Conservation (phyloP, 2,888 invertebrate genomes). For the Abscondita cerata region DNA sequence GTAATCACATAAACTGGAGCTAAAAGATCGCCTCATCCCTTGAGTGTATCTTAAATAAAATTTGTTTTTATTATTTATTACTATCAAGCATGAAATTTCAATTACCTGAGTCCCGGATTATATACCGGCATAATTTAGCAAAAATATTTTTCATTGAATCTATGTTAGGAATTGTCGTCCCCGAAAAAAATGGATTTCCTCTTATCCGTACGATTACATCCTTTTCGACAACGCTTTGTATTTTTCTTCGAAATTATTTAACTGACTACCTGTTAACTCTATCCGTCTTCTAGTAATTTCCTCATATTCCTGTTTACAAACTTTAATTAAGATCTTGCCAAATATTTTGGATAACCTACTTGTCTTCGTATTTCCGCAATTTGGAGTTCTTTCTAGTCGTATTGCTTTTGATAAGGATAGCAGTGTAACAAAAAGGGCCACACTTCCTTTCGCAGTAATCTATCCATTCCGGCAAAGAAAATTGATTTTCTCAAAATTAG, state of each 20-base stretch:
- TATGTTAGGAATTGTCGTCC: constrained; percentile 91
- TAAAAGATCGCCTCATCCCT: constrained; percentile 96
- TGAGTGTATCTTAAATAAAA: constrained; percentile 73
- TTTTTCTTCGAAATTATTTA: constrained; percentile 79
- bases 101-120: constrained; percentile 80
- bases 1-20: constrained; percentile 94
- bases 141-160: constrained; percentile 91
- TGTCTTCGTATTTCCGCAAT: constrained; percentile 81
- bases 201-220: constrained; percentile 95
- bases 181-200: constrained; percentile 91
- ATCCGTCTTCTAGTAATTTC: constrained; percentile 75
- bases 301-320: constrained; percentile 69
- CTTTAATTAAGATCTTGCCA: background rate
- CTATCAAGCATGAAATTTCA: too few relatives aligned
- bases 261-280: constrained; percentile 79
- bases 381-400: constrained; percentile 87
- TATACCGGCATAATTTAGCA: constrained; percentile 93
- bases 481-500: constrained; percentile 86
- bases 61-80: too few relatives aligned
- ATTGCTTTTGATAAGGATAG: constrained; percentile 90
- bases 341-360: too few relatives aligned
- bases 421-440: constrained; percentile 96
- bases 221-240: constrained; percentile 94
- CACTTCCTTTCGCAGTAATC: constrained; percentile 83
- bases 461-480: constrained; percentile 92